Conservation (phyloP, 2,888 invertebrate species). For the Horisme vitalbata region DNA sequence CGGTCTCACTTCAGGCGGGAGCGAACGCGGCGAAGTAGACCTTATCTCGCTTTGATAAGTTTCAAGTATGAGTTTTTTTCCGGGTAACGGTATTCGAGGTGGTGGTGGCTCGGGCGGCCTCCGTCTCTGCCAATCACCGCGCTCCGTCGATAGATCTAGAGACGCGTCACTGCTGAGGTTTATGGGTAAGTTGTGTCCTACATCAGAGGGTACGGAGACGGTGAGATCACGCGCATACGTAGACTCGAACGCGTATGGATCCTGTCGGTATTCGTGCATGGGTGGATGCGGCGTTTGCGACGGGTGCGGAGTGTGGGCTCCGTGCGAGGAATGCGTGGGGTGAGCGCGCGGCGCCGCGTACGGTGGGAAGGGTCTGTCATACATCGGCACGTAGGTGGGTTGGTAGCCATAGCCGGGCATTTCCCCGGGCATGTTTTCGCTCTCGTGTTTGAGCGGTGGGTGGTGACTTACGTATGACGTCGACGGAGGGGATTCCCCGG, state of each 20-base stretch:
- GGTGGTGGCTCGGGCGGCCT: slow-evolving; percentile 65
- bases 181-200: slow-evolving; percentile 70
- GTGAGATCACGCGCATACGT: slow-evolving; percentile 61
- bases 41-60: slow-evolving; percentile 74
- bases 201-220: slow-evolving; percentile 55
- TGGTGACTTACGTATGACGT: slow-evolving; percentile 62
- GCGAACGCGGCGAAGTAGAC: slow-evolving; percentile 52
- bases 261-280: slow-evolving; percentile 63
- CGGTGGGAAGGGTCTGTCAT: slow-evolving; percentile 48
- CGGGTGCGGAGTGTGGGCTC: slow-evolving; percentile 37
- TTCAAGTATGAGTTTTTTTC: slow-evolving; percentile 77
- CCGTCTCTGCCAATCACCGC: slow-evolving; percentile 66
- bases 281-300: slow-evolving; percentile 39
- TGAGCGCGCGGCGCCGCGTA: slow-evolving; percentile 44
- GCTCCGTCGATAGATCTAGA: slow-evolving; percentile 70
- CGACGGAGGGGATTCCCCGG: slow-evolving; percentile 65
- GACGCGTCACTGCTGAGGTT: slow-evolving; percentile 77
- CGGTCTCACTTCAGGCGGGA: slow-evolving; percentile 39
- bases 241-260: slow-evolving; percentile 61
- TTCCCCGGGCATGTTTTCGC: slow-evolving; percentile 40
- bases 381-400: slow-evolving; percentile 50
- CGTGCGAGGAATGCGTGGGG: slow-evolving; percentile 39
- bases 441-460: slow-evolving; percentile 61
- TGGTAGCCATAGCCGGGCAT: slow-evolving; percentile 52
- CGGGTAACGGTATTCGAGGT: slow-evolving; percentile 67